phyloP scores from a whole-genome alignment of 2,797 vertebrate species.

The Scomberomorus guttatus region DNA sequence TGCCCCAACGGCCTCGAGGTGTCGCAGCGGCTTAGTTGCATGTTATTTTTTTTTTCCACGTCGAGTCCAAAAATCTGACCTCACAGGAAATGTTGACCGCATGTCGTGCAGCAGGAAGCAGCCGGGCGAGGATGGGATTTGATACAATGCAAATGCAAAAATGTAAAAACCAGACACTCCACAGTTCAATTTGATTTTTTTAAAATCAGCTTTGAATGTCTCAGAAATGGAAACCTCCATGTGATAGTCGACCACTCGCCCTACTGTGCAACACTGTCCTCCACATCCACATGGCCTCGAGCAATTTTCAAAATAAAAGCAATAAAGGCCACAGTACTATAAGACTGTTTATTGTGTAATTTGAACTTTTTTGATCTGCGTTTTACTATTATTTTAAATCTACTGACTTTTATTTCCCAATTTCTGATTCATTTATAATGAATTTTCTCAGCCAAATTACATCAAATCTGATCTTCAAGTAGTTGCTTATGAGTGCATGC shows the following conservation, averaged over 20 bases:
- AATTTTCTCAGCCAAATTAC: too few species aligned
- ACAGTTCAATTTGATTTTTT: constrained; percentile 6
- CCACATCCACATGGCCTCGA: neutral
- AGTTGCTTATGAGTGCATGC: neutral
- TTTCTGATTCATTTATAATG: too few species aligned
- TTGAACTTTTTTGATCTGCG: neutral
- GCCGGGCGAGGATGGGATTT: constrained; percentile 9
- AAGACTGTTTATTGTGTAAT: neutral
- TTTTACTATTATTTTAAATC: neutral
- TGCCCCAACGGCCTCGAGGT: neutral
- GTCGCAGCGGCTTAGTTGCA: constrained; percentile 16
- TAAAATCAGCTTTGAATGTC: constrained; percentile 7
- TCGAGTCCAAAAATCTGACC: constrained; percentile 24
- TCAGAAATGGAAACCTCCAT: constrained; percentile 23
- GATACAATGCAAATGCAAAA: constrained; percentile 37
- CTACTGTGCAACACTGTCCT: neutral
- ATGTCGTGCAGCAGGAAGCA: constrained; percentile 5
- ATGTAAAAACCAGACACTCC: constrained; percentile 20
- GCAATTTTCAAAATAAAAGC: constrained; percentile 8
- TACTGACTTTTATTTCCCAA: too few species aligned
- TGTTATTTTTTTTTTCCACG: constrained; percentile 12
- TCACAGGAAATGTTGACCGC: constrained; percentile 37
- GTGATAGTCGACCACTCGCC: neutral
- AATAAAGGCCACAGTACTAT: neutral
- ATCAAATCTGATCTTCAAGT: too few species aligned